Evolutionary conservation across 2,888 invertebrate species (phyloP), one percentile per base, ranked within the genome.

Genomic region (Dryobotodes eremita): DNA sequence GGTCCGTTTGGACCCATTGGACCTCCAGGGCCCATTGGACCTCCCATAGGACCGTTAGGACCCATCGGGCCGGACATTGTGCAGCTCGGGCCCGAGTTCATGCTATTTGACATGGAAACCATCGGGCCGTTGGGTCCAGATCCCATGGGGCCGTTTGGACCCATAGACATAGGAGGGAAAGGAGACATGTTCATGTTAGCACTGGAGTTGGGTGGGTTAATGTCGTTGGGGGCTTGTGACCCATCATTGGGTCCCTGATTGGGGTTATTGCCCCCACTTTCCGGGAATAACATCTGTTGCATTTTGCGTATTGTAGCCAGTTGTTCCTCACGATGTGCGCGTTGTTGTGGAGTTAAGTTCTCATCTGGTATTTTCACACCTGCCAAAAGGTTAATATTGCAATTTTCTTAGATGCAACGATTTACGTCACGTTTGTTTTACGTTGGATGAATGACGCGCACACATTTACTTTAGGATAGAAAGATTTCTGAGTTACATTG

Each of bases 291-390:
- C 97, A 99, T 98, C 94, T 99, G 98, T 90, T 99, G 98, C 98
- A 99, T 99, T 97, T 99, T 99, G 84, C 98, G 96, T 77, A 99
- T 97, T 81, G 98, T 99, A 10, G 99, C 99, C 71, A 99, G 96
- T 91, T 99, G 98, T 92, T 99, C 99, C 95, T 99, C 99, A 81
- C 99, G 97, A 93, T 99, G 99, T 85, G 99, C 99, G 76, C 99
- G 97, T 94, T 99, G 99, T 94, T 99, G 99, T 57, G 99, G 99
- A 75, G 99, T 99, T 90, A 99, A 97, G 95, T 99, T 99, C 96
- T 99, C 99, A 95, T 99, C 99, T 89, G 99, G 99, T 92, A 99
- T 98, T 97, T 99, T 99, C 69, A 99, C 98, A 89, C 98, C 98
- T 97, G 94, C 86, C 71, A 50, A 82, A 65, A 77, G 3, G 70